These are phyloP conservation scores for Ariopsis seemanni DNA, from an alignment of 2,113 vertebrate genomes.

Conservation along the genomic window DNA sequence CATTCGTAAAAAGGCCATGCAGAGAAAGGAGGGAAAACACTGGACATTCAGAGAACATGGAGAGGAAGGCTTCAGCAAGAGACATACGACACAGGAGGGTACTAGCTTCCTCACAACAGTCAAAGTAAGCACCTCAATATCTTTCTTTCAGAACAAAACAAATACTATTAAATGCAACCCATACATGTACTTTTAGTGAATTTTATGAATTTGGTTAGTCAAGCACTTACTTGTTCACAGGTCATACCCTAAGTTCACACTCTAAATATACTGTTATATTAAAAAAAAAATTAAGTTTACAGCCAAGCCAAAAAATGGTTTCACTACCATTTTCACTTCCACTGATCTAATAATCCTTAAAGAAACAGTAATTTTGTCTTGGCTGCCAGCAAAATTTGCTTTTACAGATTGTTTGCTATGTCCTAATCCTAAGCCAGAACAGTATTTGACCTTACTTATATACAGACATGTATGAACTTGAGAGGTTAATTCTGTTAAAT, in stretches of 20 bases:
- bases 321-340: not conserved
- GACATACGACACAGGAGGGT: slow-evolving; percentile 13
- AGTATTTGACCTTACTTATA: not conserved
- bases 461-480: not conserved
- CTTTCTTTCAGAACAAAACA: not conserved
- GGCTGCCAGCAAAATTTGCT: not conserved
- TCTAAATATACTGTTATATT: not conserved
- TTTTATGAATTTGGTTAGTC: not conserved
- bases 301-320: not conserved
- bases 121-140: slow-evolving; percentile 27
- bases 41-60: not conserved
- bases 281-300: not conserved
- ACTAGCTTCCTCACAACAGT: not conserved
- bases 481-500: not conserved
- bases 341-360: not conserved
- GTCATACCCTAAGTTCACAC: not conserved
- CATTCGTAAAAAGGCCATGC: slow-evolving; percentile 39
- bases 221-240: not conserved
- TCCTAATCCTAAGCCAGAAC: not conserved
- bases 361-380: not conserved
- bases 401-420: not conserved
- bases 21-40: slow-evolving; percentile 19
- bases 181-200: not conserved
- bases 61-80: slow-evolving; percentile 30
- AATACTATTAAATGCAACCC: not conserved